A percentile compares a stretch with the other conserved stretches of the same genome.
Conservation (phyloP, 2,113 vertebrate species). For the Misgurnus mizolepis region DNA sequence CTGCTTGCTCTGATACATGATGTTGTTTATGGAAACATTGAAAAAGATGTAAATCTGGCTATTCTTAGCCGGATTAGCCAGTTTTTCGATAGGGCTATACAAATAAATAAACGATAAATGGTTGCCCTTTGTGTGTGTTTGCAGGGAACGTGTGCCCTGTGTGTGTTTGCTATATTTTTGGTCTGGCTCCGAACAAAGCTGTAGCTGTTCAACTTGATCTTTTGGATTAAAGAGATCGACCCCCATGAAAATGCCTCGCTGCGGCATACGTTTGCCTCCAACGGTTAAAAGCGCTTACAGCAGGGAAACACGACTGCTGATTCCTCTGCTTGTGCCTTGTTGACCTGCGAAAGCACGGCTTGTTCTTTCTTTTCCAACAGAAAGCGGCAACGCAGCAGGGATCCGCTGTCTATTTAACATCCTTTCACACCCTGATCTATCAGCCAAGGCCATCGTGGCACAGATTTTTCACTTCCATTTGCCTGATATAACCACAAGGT, state of each 20-base stretch:
- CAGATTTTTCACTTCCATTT: conserved; percentile 49
- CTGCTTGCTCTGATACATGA: conserved; percentile 61
- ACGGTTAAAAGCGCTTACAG: conserved; percentile 75
- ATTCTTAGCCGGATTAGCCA: conserved; percentile 50
- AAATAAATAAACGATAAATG: neutral
- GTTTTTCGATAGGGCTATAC: neutral
- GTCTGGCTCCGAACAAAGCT: conserved; percentile 43
- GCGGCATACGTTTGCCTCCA: conserved; percentile 72
- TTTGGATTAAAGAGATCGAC: conserved; percentile 65
- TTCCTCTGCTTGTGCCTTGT: conserved; percentile 73
- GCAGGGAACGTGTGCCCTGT: neutral
- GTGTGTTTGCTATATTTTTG: conserved; percentile 38
- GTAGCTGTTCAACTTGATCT: conserved; percentile 67
- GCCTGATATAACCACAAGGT: conserved; percentile 48
- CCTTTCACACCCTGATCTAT: conserved; percentile 60
- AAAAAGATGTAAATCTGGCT: conserved; percentile 60
- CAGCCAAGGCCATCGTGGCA: conserved; percentile 61
- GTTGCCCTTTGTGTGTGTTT: conserved; percentile 48
- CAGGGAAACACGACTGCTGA: conserved; percentile 74
- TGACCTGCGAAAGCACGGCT: conserved; percentile 76
- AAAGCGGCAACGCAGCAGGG: conserved; percentile 68
- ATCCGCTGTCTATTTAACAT: conserved; percentile 68
- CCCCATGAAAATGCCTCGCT: conserved; percentile 59
- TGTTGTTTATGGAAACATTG: conserved; percentile 64
- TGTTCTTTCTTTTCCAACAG: conserved; percentile 71